Evolutionary conservation across 2,888 invertebrate genomes (phyloP), one percentile per base, ranked within the genome.

Genomic region (Drosophila setosimentum): DNA sequence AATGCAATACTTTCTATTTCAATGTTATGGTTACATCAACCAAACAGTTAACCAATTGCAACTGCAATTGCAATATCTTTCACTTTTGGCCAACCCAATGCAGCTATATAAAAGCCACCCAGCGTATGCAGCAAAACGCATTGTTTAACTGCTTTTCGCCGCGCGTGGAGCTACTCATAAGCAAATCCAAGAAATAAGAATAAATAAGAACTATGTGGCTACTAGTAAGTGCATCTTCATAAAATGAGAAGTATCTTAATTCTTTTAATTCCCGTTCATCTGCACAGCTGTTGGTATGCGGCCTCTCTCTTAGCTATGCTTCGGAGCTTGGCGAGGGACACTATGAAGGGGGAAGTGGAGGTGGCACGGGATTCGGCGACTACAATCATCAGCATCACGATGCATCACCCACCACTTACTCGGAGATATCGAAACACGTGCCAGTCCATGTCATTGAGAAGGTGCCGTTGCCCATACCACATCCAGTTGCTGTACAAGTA

Each of bases 391-490:
- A 76, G 18, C 76, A 82, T 30, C 78, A 76, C 18, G 75, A 86
- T 18, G 75, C 79, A 18, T 83, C 91, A 5, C 82, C 85, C 13
- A 91, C 91, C 54, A 95, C 96, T 13, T 95, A 96, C 90, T 94
- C 96, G 35, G 96, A 96, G 86, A 94, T 95, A 92, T 95, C 95
- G 0, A 95, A 95, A 91, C 95, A 95, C 2, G 95, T 96, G 80
- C 96, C 95, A 53, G 95, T 96, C 55, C 95, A 95, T 7, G 95
- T 96, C 67, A 94, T 96, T 73, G 96, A 96, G 93, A 96, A 96
- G 93, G 94, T 96, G 76, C 96, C 96, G 1, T 94, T 96, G 18
- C 95, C 96, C n/a, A 95, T 96, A 55, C 96, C 96, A 0, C 96
- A 96, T 86, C 96, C 96, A 0, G 95, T 96, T 29, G 95, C 96